Conservation (phyloP, 2,888 invertebrate genomes). For the Drosophila helvetica region DNA sequence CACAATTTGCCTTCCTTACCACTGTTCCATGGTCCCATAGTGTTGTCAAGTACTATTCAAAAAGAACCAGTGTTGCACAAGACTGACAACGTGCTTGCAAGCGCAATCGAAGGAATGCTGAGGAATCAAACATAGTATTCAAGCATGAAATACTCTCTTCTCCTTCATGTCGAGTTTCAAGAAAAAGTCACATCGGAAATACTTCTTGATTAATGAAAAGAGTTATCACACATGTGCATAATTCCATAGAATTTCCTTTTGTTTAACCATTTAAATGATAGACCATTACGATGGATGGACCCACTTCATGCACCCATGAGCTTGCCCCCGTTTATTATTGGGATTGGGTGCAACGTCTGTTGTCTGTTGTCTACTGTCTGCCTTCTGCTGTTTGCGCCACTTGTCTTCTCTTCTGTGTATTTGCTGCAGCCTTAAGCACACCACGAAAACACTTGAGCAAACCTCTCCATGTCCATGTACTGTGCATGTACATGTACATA, state of each 20-base stretch:
- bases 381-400: background rate
- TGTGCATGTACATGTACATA: background rate
- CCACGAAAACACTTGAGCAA: background rate
- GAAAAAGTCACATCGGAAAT: background rate
- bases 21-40: too few species aligned
- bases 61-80: too few species aligned
- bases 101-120: too few species aligned
- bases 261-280: background rate
- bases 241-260: background rate
- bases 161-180: too few species aligned
- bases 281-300: too few species aligned
- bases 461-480: background rate
- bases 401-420: background rate
- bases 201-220: background rate
- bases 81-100: too few species aligned
- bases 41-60: too few species aligned
- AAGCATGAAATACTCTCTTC: too few species aligned
- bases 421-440: constrained; percentile 29
- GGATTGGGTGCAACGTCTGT: background rate
- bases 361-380: too few species aligned
- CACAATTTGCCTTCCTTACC: too few species aligned
- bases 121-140: too few species aligned
- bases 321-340: background rate
- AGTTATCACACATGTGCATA: background rate
- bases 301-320: background rate